phyloP scores from a whole-genome alignment of 2,888 invertebrate species.

The Drosophila fungiperda region DNA sequence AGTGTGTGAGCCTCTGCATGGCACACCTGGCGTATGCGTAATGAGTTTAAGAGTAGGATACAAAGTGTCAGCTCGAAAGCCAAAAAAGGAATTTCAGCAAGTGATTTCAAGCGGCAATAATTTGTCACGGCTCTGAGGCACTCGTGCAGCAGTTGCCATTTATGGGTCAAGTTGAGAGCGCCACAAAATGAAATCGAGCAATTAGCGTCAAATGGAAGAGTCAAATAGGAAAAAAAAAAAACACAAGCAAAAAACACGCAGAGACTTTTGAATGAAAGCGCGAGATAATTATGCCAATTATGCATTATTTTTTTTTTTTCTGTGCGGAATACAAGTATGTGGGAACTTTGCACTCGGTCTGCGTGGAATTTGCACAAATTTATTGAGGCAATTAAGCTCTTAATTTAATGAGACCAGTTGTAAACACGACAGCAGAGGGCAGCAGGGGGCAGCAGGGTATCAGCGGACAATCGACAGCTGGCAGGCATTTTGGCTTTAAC shows the following conservation, averaged over 20 bases:
- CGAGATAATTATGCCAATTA: slow-evolving; percentile 76
- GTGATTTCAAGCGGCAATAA: slow-evolving; percentile 44
- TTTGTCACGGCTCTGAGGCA: slow-evolving; percentile 52
- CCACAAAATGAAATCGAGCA: slow-evolving; percentile 40
- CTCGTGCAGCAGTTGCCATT: slow-evolving; percentile 30
- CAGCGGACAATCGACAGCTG: slow-evolving; percentile 24
- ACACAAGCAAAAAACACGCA: slow-evolving; percentile 3
- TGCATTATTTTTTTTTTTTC: slow-evolving; percentile 30
- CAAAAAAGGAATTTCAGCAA: slow-evolving; percentile 45
- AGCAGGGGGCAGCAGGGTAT: background rate
- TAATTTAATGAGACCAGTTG: slow-evolving; percentile 65
- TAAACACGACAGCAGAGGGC: background rate
- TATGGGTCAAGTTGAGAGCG: slow-evolving; percentile 66
- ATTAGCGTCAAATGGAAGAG: slow-evolving; percentile 59
- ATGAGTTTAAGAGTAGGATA: slow-evolving; percentile 35
- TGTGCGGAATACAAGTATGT: slow-evolving; percentile 48
- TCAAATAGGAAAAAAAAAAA: slow-evolving; percentile 24
- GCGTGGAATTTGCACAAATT: slow-evolving; percentile 69
- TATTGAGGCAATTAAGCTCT: slow-evolving; percentile 75
- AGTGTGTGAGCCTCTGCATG: background rate
- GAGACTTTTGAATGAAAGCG: slow-evolving; percentile 48
- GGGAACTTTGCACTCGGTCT: slow-evolving; percentile 63
- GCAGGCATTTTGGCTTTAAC: slow-evolving; percentile 18
- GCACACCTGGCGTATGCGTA: slow-evolving; percentile 60
- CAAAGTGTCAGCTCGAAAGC: slow-evolving; percentile 10